Base-by-base conservation (phyloP, 2,113 vertebrate genomes). In the Coreoperca whiteheadi region DNA sequence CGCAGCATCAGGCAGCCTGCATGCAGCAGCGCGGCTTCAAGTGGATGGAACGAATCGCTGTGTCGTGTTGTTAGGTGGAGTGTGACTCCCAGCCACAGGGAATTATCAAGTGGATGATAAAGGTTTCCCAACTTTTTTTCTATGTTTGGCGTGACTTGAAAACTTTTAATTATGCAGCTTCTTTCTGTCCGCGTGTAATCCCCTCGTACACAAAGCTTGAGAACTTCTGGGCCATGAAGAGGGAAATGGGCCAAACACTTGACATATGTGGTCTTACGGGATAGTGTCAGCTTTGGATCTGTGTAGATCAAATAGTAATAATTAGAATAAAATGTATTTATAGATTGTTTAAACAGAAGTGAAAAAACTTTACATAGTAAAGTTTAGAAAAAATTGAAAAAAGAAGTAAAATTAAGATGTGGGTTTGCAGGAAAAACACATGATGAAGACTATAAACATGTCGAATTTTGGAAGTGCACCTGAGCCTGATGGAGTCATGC, bases 141-240 rank as follows among this genome's bases (percentile, higher is more conserved):
- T 54, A 16, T 39, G 43, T 81, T 78, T 39, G 18, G 68, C 23
- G 74, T 63, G n/a, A 30, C 69, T 70, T 28, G 12, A 59, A 63
- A 82, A 84, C 70, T 77, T 77, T 84, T 77, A 85, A 78, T 87
- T 57, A 71, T 51, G 25, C 11, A 30, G 68, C 39, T 30, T 54
- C 53, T 70, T 34, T 48, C 54, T 48, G 4, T 75, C 70, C 30
- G 25, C 1, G 2, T 74, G 21, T 78, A 86, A 70, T 73, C 65
- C 43, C 0, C 10, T 72, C 7, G 1, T 39, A 66, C 41, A 61
- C 37, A 37, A 46, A 56, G 41, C 16, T 11, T 4, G 21, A 54
- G 23, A 41, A 61, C 37, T 53, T 54, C n/a, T 4, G 50, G 79
- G 64, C 16, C 0, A 2, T 18, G 21, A 20, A 73, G 18, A 43